phyloP scores from a whole-genome alignment of 2,113 vertebrate genomes.

The Pangasianodon gigas region DNA sequence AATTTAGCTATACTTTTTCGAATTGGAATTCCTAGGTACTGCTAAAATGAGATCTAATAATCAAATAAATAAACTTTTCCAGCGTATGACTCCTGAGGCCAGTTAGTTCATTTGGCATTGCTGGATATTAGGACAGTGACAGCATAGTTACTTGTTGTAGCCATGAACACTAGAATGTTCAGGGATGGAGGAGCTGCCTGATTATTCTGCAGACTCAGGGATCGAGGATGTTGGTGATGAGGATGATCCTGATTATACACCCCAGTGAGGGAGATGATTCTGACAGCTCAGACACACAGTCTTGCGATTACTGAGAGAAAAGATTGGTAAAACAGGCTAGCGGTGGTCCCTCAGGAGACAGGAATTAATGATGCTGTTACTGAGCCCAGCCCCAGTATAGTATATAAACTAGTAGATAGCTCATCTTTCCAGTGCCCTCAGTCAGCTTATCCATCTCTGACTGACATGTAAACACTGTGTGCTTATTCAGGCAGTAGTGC shows the following conservation, averaged over 20 bases:
- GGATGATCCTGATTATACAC: background rate
- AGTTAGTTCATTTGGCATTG: background rate
- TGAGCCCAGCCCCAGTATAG: background rate
- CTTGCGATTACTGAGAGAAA: background rate
- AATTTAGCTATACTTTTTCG: too few relatives aligned
- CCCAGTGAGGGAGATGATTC: background rate
- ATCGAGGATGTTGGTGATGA: background rate
- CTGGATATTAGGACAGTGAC: background rate
- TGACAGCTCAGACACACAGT: background rate
- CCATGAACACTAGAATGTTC: background rate
- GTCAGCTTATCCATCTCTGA: constrained; percentile 4
- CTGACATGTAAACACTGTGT: background rate
- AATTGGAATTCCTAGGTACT: background rate
- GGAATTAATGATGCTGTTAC: background rate
- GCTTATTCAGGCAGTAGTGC: background rate
- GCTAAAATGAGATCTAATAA: background rate
- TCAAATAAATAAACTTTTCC: background rate
- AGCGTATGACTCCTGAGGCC: background rate
- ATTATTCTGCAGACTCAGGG: background rate
- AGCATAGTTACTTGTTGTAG: background rate
- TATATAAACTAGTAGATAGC: background rate
- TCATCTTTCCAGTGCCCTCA: background rate
- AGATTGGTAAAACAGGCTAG: background rate
- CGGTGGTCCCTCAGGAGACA: background rate
- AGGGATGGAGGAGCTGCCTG: background rate